These are phyloP conservation scores for Drosophila navojoa DNA, from an alignment of 1,140 invertebrate species.

Conservation along the genomic window DNA sequence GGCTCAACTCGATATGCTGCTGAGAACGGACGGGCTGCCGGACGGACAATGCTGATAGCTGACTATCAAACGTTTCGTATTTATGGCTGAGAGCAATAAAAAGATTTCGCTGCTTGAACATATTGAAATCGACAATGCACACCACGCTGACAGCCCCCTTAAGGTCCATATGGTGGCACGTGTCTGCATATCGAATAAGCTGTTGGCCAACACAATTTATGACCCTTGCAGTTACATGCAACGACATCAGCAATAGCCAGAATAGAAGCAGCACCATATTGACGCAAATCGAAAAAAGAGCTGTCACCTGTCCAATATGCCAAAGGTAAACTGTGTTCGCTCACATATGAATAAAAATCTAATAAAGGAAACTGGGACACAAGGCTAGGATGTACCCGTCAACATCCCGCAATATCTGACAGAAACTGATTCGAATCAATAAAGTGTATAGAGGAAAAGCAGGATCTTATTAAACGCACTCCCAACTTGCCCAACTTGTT, in stretches of 20 bases:
- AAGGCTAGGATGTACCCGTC: too few relatives aligned
- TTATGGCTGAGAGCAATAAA: constrained; percentile 41
- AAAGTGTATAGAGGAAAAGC: too few relatives aligned
- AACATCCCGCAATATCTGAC: too few relatives aligned
- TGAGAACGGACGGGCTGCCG: background rate
- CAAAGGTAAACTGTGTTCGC: background rate
- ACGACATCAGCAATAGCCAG: background rate
- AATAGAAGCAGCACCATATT: background rate
- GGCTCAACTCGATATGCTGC: constrained; percentile 11
- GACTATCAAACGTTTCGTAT: constrained; percentile 21
- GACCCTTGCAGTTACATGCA: constrained; percentile 9
- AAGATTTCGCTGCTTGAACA: constrained; percentile 37
- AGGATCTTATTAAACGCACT: too few relatives aligned
- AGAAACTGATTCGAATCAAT: too few relatives aligned
- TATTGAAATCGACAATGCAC: constrained; percentile 40
- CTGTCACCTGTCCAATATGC: background rate
- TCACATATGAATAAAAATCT: background rate
- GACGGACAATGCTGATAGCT: constrained; percentile 14
- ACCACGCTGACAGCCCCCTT: background rate
- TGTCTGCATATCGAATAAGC: constrained; percentile 14
- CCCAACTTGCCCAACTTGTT: too few relatives aligned
- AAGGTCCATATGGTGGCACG: constrained; percentile 9
- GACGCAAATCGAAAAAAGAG: background rate
- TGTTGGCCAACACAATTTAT: constrained; percentile 16
- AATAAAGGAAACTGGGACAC: background rate